Conservation (phyloP, 2,888 invertebrate genomes). For the Caenorhabditis angaria region DNA sequence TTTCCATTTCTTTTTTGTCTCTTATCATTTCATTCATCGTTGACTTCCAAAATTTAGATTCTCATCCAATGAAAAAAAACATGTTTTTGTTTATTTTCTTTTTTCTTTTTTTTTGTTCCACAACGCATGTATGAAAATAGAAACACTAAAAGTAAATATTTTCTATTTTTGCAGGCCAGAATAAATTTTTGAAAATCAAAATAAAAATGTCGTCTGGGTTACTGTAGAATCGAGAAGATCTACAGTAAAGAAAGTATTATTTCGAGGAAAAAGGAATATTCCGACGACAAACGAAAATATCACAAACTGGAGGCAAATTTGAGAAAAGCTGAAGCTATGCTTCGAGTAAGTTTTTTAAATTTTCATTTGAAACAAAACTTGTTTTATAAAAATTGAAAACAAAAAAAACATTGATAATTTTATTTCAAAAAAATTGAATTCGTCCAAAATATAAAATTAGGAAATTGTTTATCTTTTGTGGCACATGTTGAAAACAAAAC, state of each 20-base stretch:
- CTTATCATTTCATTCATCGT: neutral
- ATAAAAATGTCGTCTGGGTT: neutral
- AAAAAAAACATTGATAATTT: too few relatives aligned
- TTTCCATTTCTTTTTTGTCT: too few relatives aligned
- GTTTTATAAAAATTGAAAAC: too few relatives aligned
- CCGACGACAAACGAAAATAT: neutral
- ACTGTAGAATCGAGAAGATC: neutral
- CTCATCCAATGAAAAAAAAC: neutral
- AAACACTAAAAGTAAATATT: neutral
- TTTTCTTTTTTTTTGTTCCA: too few relatives aligned
- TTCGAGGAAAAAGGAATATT: neutral
- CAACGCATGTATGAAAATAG: conserved; percentile 1
- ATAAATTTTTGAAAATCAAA: neutral
- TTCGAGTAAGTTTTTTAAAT: neutral
- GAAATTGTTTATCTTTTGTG: too few relatives aligned
- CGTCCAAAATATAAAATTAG: too few relatives aligned
- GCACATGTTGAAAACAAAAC: too few relatives aligned
- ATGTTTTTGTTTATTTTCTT: neutral
- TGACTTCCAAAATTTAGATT: neutral
- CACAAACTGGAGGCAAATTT: neutral
- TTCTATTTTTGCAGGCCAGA: neutral
- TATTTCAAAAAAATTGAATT: too few relatives aligned
- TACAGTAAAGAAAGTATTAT: neutral
- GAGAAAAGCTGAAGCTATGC: neutral
- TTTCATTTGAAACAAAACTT: too few relatives aligned